phyloP scores from a whole-genome alignment of 2,888 invertebrate genomes.

The Nomada ruficornis region DNA sequence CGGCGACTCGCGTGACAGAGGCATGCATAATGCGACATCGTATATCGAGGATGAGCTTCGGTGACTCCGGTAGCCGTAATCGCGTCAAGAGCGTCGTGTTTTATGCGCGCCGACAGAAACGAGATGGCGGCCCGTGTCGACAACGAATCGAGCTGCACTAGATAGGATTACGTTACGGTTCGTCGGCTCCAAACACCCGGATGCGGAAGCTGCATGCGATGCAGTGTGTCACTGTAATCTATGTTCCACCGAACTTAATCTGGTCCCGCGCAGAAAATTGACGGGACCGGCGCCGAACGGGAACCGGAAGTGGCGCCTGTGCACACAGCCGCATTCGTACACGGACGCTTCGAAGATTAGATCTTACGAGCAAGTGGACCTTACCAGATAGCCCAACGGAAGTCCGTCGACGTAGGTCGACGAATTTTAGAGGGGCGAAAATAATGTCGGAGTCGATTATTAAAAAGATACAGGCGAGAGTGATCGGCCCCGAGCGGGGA shows the following conservation, averaged over 20 bases:
- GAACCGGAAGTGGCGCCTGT: not conserved
- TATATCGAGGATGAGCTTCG: slow-evolving; percentile 38
- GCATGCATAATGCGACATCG: slow-evolving; percentile 37
- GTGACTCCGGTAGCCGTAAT: slow-evolving; percentile 44
- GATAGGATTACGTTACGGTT: slow-evolving; percentile 64
- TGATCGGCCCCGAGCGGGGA: slow-evolving; percentile 18
- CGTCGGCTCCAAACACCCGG: slow-evolving; percentile 58
- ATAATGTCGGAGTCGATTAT: not conserved
- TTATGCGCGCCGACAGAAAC: slow-evolving; percentile 52
- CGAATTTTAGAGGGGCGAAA: too few species aligned
- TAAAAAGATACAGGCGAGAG: not conserved
- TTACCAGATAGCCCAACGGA: too few species aligned
- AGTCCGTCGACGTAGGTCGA: too few species aligned
- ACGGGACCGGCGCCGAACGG: slow-evolving; percentile 5
- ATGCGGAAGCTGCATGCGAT: slow-evolving; percentile 53
- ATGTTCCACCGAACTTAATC: slow-evolving; percentile 63
- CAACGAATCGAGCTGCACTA: slow-evolving; percentile 60
- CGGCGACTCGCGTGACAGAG: slow-evolving; percentile 35
- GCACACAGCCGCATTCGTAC: not conserved
- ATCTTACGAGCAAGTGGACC: too few species aligned
- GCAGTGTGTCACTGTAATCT: slow-evolving; percentile 56
- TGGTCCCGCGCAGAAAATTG: slow-evolving; percentile 53
- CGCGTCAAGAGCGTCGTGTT: slow-evolving; percentile 57
- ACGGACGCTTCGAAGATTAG: not conserved
- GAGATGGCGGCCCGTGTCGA: slow-evolving; percentile 50